phyloP scores from a whole-genome alignment of 2,797 vertebrate genomes.

The Pangasius djambal region DNA sequence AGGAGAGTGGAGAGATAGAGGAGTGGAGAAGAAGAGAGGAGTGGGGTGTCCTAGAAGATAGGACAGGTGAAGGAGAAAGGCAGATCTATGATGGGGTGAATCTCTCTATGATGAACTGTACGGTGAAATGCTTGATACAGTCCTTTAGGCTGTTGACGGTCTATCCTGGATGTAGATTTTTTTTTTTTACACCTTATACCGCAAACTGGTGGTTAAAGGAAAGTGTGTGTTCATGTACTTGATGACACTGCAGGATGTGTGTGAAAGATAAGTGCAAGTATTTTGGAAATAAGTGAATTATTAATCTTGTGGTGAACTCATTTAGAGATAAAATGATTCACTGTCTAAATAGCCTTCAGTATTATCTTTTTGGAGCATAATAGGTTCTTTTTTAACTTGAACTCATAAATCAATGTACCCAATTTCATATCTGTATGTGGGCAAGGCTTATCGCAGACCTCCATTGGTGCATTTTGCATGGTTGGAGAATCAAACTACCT shows the following conservation, averaged over 20 bases:
- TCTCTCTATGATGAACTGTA: not conserved
- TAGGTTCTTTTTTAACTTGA: conserved; percentile 45
- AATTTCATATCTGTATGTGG: conserved; percentile 58
- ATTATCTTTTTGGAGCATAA: conserved; percentile 51
- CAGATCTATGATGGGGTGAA: not conserved
- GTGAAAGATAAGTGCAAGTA: conserved; percentile 33
- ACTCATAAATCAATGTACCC: conserved; percentile 59
- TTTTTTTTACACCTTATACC: not conserved
- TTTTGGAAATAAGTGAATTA: conserved; percentile 56
- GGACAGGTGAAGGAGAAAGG: conserved; percentile 35
- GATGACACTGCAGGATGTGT: conserved; percentile 39
- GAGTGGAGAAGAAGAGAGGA: conserved; percentile 14
- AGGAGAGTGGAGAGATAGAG: conserved; percentile 44
- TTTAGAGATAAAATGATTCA: conserved; percentile 51
- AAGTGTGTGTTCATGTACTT: conserved; percentile 1
- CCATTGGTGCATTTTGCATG: conserved; percentile 31
- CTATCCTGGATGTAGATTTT: not conserved
- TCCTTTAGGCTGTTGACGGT: not conserved
- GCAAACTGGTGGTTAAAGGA: not conserved
- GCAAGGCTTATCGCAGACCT: conserved; percentile 51
- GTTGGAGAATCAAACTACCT: conserved; percentile 19
- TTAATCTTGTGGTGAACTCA: conserved; percentile 50
- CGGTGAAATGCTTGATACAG: not conserved
- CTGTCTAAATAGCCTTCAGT: conserved; percentile 50
- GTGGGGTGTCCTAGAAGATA: conserved; percentile 25